Evolutionary conservation across 2,888 invertebrate species (phyloP), one percentile per base, ranked within the genome.

Genomic region (Drosophila atroscutellata): DNA sequence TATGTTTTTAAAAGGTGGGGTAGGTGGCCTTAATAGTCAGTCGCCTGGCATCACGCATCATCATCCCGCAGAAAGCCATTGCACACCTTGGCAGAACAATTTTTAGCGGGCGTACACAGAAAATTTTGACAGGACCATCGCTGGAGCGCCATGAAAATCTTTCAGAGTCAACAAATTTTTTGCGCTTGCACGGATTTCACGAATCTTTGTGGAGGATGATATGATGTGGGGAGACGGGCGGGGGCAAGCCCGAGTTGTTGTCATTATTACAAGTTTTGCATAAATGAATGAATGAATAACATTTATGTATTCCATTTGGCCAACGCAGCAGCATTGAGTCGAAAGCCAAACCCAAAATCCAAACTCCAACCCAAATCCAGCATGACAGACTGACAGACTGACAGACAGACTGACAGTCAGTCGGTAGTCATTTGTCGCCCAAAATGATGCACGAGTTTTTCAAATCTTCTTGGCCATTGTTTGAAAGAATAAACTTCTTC

Each of bases 191-290:
- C 70, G 71, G 77, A 79, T 82, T 80, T 86, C 34, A 77, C 49
- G 67, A 69, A 70, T 75, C 61, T 51, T 26, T 24, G 9, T n/a
- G 30, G 28, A 32, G 32, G 32, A 32, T 9, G 32, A 32, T 32
- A 11, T 32, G 32, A 9, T 32, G 28, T 49, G 30, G 18, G 8
- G 5, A 6, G 15, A 2, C 5, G n/a, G 32, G 3, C 4, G 9
- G 34, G 5, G 15, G n/a, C 39, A 24, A 39, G 34, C 42, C 42
- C 62, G 71, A 55, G 55, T 55, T 55, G 77, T 81, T 75, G 80
- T 87, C 88, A 84, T 87, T 84, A 88, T 86, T 79, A 82, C 85
- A 83, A 86, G 82, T 87, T 87, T 87, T 87, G 88, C 87, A 86
- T 87, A 87, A 87, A 87, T 85, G 80, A 86, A 86, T 78, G 82